Evolutionary conservation across 2,888 invertebrate genomes (phyloP), one percentile per base, ranked within the genome.

Genomic region (Drosophila mimetica): DNA sequence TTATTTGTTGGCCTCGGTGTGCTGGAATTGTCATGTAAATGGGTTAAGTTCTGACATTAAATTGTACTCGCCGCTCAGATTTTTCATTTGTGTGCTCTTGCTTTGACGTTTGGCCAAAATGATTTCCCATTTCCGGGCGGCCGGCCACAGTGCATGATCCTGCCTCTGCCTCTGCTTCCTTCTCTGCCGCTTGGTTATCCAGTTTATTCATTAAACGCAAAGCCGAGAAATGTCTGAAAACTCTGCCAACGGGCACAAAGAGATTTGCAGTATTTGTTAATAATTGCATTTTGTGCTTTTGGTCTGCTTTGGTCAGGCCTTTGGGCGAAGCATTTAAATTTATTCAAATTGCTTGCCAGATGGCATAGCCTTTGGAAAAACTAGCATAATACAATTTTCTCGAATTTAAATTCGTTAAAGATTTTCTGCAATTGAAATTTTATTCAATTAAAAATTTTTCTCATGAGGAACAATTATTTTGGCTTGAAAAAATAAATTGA

Each of bases 1-100:
- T 65, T 64, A 63, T 64, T 70, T 71, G 70, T 52, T 55, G 63
- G 44, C 41, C 48, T 58, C 53, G 67, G 50, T 47, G 51, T 55
- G 28, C 53, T 58, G 74, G 47, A 79, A 82, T 77, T 82, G 85
- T 79, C 79, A 82, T 82, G 82, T 78, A 82, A 82, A 82, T 82
- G 85, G 85, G 76, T 82, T 82, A 79, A 82, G 78, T 82, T 82
- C 76, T 73, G 77, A 73, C 79, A 79, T 72, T 76, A 82, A 82
- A 82, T 81, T 82, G 59, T 60, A 52, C 72, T 51, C 41, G 58
- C 32, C 22, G 58, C 32, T 18, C 52, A 57, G 57, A 58, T 71
- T 71, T 58, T 71, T 53, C 65, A 52, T 50, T 64, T 71, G 42
- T 71, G 42, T 36, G 50, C 71, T 34, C 77, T 77, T 70, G 75